These are phyloP conservation scores for Odontomachus brunneus DNA, from an alignment of 1,140 invertebrate species.

Conservation along the genomic window DNA sequence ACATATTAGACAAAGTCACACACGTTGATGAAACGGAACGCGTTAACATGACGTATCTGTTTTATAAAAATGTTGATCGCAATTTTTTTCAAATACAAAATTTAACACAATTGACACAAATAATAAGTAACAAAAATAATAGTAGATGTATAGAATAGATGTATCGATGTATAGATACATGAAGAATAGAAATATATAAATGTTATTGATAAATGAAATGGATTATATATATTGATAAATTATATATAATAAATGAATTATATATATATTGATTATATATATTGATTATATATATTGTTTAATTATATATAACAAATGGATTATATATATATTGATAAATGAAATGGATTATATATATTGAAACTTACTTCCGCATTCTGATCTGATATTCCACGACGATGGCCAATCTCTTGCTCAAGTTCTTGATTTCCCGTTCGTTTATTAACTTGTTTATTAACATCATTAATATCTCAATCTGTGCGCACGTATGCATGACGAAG, in stretches of 20 bases:
- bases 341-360: neutral
- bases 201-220: too few relatives aligned
- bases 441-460: slow-evolving; percentile 39
- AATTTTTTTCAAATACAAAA: neutral
- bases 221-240: too few relatives aligned
- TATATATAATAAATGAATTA: too few relatives aligned
- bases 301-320: too few relatives aligned
- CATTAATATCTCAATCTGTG: slow-evolving; percentile 75
- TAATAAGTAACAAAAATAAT: too few relatives aligned
- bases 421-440: neutral
- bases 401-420: slow-evolving; percentile 59
- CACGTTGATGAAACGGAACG: neutral
- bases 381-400: slow-evolving; percentile 71
- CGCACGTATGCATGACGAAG: slow-evolving; percentile 74
- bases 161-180: too few relatives aligned
- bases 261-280: too few relatives aligned
- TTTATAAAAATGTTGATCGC: neutral
- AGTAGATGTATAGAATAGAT: neutral
- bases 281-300: too few relatives aligned
- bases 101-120: neutral
- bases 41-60: neutral
- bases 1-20: neutral
- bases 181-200: too few relatives aligned
- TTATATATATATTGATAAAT: too few relatives aligned
- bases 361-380: slow-evolving; percentile 30